phyloP scores from a whole-genome alignment of 2,888 invertebrate genomes.

The Sarcophaga carnaria region DNA sequence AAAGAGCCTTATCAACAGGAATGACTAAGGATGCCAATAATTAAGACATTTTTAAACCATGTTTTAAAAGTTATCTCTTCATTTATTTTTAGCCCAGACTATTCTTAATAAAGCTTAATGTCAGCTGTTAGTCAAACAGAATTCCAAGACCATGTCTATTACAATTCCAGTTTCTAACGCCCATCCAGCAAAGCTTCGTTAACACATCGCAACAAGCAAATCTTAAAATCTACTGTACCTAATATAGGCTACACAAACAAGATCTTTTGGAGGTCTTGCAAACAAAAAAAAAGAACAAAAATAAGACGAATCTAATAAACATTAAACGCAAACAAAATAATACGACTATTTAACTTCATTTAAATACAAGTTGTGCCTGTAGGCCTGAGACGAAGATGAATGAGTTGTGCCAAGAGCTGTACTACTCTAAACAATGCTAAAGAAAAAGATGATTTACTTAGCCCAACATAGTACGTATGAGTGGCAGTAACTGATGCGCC shows the following conservation, averaged over 20 bases:
- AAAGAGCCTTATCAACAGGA: too few species aligned
- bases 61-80: too few species aligned
- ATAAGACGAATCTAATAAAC: conserved; percentile 33
- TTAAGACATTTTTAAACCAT: too few species aligned
- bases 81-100: too few species aligned
- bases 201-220: too few species aligned
- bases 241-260: conserved; percentile 1
- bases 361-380: conserved; percentile 51
- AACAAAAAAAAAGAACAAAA: conserved; percentile 16
- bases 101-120: too few species aligned
- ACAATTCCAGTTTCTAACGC: too few species aligned
- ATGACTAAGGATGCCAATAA: too few species aligned
- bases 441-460: background rate
- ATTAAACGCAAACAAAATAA: conserved; percentile 42
- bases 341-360: conserved; percentile 63
- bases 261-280: background rate
- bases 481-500: conserved; percentile 53
- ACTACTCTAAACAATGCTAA: conserved; percentile 26
- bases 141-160: too few species aligned
- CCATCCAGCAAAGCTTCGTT: too few species aligned
- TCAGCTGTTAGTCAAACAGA: too few species aligned
- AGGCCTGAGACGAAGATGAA: conserved; percentile 54
- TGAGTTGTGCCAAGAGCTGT: conserved; percentile 9
- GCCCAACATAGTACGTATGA: background rate
- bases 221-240: background rate